A percentile compares a stretch with the other conserved stretches of the same genome.
Conservation (phyloP, 2,113 vertebrate species). For the Syngnathus typhle region DNA sequence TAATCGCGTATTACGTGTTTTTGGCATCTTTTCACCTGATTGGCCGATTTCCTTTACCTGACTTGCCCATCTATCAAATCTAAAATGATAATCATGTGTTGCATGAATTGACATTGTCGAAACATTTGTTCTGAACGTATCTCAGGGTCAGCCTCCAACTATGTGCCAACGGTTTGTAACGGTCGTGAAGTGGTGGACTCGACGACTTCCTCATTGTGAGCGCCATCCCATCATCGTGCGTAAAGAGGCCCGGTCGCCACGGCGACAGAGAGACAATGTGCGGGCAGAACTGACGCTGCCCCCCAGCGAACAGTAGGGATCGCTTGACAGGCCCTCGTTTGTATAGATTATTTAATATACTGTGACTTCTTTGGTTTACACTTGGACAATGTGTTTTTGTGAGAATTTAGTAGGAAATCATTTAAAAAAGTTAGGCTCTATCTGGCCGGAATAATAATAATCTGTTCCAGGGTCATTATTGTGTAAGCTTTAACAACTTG, state of each 20-base stretch:
- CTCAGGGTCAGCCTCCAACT: slow-evolving; percentile 78
- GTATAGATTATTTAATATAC: slow-evolving; percentile 65
- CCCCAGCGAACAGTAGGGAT: slow-evolving; percentile 43
- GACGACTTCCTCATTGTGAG: slow-evolving; percentile 91
- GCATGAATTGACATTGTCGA: not conserved
- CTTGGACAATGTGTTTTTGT: slow-evolving; percentile 45
- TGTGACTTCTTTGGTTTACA: slow-evolving; percentile 54
- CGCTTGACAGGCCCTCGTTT: slow-evolving; percentile 51
- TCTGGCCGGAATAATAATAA: not conserved
- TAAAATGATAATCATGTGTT: too few relatives aligned
- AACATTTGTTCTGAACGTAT: slow-evolving; percentile 6
- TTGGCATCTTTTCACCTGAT: too few relatives aligned
- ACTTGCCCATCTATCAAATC: too few relatives aligned
- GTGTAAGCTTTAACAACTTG: not conserved
- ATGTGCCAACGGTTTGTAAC: slow-evolving; percentile 89
- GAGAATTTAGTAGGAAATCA: slow-evolving; percentile 1
- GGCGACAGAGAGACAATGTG: slow-evolving; percentile 34
- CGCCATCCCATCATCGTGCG: slow-evolving; percentile 22
- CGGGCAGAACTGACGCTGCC: slow-evolving; percentile 32
- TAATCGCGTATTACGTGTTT: too few relatives aligned
- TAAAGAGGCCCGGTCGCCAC: slow-evolving; percentile 5
- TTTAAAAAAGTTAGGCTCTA: not conserved
- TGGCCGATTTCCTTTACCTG: too few relatives aligned
- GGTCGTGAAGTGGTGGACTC: slow-evolving; percentile 95
- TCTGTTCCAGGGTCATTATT: not conserved